Conservation (phyloP, 2,888 invertebrate species). For the Lymantria monacha region DNA sequence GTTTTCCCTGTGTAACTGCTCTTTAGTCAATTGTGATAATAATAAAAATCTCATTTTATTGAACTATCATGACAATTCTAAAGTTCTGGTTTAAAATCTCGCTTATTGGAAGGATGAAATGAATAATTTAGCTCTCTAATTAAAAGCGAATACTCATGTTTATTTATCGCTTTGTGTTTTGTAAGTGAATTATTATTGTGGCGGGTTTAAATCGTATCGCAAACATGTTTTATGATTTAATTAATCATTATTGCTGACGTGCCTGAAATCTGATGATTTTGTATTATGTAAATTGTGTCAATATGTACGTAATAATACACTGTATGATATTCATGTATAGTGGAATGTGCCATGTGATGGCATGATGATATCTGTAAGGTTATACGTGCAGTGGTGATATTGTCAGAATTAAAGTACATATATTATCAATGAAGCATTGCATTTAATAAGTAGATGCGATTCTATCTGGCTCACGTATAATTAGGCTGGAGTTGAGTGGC, state of each 20-base stretch:
- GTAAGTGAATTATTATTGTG: constrained; percentile 10
- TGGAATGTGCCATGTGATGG: constrained; percentile 74
- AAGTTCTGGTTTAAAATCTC: constrained; percentile 24
- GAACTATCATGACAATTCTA: constrained; percentile 49
- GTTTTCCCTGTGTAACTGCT: constrained; percentile 36
- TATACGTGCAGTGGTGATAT: no score
- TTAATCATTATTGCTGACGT: constrained; percentile 51
- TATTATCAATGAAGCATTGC: no score
- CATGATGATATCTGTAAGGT: constrained; percentile 31
- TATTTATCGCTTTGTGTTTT: constrained; percentile 21
- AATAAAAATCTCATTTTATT: constrained; percentile 43
- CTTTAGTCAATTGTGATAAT: constrained; percentile 59
- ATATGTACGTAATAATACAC: constrained; percentile 67
- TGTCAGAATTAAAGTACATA: no score
- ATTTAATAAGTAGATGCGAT: no score
- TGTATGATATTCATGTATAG: constrained; percentile 75
- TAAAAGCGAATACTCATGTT: constrained; percentile 61
- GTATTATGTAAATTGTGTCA: constrained; percentile 72
- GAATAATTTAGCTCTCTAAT: constrained; percentile 62
- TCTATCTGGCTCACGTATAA: no score
- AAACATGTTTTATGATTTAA: constrained; percentile 29
- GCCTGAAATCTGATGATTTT: constrained; percentile 59
- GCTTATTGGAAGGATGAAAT: constrained; percentile 20
- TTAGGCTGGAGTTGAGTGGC: no score
- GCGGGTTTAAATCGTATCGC: constrained; percentile 24